Percentiles rank a stretch among this genome's conserved stretches.
phyloP scores from a whole-genome alignment of 2,113 vertebrate genomes.

The Gallinago undulata region DNA sequence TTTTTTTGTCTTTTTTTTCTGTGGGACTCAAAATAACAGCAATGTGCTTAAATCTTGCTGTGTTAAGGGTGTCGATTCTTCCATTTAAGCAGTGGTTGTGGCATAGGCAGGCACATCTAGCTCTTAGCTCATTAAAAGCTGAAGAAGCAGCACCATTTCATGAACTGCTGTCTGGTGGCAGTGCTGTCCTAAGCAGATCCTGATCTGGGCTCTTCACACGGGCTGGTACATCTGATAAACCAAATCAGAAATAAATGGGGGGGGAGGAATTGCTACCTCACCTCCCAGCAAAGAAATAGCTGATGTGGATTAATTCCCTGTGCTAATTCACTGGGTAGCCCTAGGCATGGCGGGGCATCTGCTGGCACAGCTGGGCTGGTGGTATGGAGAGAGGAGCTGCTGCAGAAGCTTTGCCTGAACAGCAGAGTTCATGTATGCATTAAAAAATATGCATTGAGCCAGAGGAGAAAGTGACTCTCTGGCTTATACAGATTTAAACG shows the following conservation, averaged over 20 bases:
- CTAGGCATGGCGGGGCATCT: accelerated
- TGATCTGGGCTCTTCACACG: accelerated
- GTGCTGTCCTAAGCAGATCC: not conserved
- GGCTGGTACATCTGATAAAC: not conserved
- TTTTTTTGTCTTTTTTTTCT: too few relatives aligned
- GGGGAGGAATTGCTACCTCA: accelerated
- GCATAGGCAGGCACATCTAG: too few relatives aligned
- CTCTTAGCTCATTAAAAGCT: not conserved
- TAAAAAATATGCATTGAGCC: not conserved
- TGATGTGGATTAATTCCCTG: not conserved
- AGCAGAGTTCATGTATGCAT: not conserved
- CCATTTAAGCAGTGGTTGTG: not conserved
- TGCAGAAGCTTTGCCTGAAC: not conserved
- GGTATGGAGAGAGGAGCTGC: not conserved
- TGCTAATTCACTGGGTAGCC: not conserved
- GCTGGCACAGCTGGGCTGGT: not conserved
- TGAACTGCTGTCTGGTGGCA: not conserved
- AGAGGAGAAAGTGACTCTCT: not conserved
- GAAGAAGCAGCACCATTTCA: not conserved
- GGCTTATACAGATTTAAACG: not conserved
- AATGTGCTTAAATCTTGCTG: not conserved
- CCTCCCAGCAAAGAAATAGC: not conserved
- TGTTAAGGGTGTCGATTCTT: not conserved
- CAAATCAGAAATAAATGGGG: not conserved
- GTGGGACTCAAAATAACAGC: not conserved